Percentiles rank a stretch among this genome's conserved stretches.
These are phyloP conservation scores for Sicus ferrugineus DNA, from an alignment of 2,888 invertebrate genomes.

Conservation along the genomic window DNA sequence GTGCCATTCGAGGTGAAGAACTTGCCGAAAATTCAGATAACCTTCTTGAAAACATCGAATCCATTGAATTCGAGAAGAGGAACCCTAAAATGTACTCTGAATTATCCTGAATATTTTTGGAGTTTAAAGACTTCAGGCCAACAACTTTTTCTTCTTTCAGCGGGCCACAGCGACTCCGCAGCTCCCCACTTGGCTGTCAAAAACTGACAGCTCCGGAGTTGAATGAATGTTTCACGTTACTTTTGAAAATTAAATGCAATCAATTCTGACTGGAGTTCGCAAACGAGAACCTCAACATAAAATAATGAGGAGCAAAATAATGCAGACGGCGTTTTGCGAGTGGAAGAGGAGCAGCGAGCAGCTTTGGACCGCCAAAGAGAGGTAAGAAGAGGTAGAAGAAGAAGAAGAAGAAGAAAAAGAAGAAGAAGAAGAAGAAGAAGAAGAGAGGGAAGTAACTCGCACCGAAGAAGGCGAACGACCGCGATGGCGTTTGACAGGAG, in stretches of 20 bases:
- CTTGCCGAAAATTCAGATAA: too few species aligned
- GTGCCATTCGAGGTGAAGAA: too few species aligned
- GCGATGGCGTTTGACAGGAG: constrained; percentile 41
- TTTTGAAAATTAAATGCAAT: background rate
- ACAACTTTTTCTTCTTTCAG: background rate
- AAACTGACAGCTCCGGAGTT: background rate
- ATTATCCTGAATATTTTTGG: too few species aligned
- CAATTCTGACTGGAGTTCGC: background rate
- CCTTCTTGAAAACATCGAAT: too few species aligned
- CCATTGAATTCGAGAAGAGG: too few species aligned
- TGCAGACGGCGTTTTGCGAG: background rate
- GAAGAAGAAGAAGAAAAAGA: background rate
- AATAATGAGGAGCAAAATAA: background rate
- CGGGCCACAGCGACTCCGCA: background rate
- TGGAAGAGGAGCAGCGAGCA: too few species aligned
- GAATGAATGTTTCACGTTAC: too few species aligned
- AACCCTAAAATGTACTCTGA: too few species aligned
- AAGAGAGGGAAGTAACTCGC: background rate
- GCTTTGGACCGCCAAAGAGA: background rate
- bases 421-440: background rate
- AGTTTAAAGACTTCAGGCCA: too few species aligned
- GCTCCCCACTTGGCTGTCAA: too few species aligned
- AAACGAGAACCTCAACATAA: background rate
- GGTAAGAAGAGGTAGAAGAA: background rate
- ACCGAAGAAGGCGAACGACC: constrained; percentile 41